Conservation (phyloP, 2,888 invertebrate genomes). For the Drosophila rellima region DNA sequence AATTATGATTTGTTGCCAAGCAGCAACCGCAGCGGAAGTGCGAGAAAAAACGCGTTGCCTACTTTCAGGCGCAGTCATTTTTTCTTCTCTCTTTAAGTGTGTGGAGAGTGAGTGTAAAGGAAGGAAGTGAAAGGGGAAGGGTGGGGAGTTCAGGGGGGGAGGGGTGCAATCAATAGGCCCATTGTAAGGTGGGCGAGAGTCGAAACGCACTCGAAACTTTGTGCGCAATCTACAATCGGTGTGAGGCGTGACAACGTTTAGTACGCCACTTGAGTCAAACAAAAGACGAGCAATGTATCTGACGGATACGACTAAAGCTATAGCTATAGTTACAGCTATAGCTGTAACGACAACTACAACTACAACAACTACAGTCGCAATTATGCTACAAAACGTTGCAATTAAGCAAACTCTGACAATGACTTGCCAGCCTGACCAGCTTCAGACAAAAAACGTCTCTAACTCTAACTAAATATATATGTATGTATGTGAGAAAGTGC, state of each 20-base stretch:
- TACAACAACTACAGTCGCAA: slow-evolving; percentile 56
- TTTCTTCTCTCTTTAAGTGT: slow-evolving; percentile 19
- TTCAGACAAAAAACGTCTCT: slow-evolving; percentile 29
- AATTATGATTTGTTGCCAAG: slow-evolving; percentile 68
- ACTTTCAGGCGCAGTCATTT: slow-evolving; percentile 64
- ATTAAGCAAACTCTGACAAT: slow-evolving; percentile 79
- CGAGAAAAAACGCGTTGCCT: slow-evolving; percentile 55
- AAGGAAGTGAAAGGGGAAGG: background rate
- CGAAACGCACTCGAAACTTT: slow-evolving; percentile 65
- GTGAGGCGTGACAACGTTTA: slow-evolving; percentile 49
- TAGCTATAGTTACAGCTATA: slow-evolving; percentile 26
- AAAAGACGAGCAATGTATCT: slow-evolving; percentile 69
- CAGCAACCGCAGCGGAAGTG: slow-evolving; percentile 38
- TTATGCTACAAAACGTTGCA: slow-evolving; percentile 81
- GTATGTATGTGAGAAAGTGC: slow-evolving; percentile 9
- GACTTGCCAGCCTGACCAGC: slow-evolving; percentile 31
- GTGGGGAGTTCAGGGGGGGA: background rate
- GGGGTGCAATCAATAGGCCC: slow-evolving; percentile 68
- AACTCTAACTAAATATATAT: slow-evolving; percentile 48
- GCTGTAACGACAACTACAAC: slow-evolving; percentile 12
- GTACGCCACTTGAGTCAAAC: slow-evolving; percentile 75
- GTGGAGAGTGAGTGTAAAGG: background rate
- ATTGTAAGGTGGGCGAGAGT: slow-evolving; percentile 56
- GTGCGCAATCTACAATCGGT: slow-evolving; percentile 79
- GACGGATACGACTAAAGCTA: slow-evolving; percentile 57